These are phyloP conservation scores for Xanthorhoe designata DNA, from an alignment of 2,888 invertebrate genomes.

Conservation along the genomic window DNA sequence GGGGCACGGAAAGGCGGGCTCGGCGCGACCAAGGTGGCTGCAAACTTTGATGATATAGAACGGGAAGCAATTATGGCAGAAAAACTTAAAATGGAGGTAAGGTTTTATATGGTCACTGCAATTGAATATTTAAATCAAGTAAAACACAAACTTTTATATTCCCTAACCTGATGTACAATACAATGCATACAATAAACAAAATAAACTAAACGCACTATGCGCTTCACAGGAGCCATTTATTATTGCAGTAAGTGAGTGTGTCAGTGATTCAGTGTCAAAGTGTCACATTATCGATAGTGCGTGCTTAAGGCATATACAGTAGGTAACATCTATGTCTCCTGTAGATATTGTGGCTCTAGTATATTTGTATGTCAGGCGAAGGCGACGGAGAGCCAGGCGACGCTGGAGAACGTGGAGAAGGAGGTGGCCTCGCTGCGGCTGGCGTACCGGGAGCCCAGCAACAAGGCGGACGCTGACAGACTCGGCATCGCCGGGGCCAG, in stretches of 20 bases:
- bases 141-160: background rate
- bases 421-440: conserved; percentile 89
- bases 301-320: too few relatives aligned
- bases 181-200: too few relatives aligned
- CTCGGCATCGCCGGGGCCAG: conserved; percentile 87
- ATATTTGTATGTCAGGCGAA: conserved; percentile 37
- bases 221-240: too few relatives aligned
- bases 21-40: conserved; percentile 97
- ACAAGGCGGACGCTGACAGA: conserved; percentile 88
- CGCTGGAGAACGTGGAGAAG: conserved; percentile 84
- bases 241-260: too few relatives aligned
- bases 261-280: too few relatives aligned
- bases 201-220: too few relatives aligned
- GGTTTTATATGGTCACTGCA: background rate
- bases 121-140: background rate
- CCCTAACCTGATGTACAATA: too few relatives aligned
- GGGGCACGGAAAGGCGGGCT: conserved; percentile 95
- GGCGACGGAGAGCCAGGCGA: conserved; percentile 57
- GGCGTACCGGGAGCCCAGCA: conserved; percentile 91
- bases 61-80: conserved; percentile 94
- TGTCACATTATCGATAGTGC: too few relatives aligned
- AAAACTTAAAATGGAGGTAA: conserved; percentile 87
- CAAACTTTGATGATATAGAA: conserved; percentile 98
- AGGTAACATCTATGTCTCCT: too few relatives aligned
- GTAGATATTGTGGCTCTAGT: background rate